Evolutionary conservation across 1,140 invertebrate species (phyloP).

Genomic region (Pteromalus puparum): DNA sequence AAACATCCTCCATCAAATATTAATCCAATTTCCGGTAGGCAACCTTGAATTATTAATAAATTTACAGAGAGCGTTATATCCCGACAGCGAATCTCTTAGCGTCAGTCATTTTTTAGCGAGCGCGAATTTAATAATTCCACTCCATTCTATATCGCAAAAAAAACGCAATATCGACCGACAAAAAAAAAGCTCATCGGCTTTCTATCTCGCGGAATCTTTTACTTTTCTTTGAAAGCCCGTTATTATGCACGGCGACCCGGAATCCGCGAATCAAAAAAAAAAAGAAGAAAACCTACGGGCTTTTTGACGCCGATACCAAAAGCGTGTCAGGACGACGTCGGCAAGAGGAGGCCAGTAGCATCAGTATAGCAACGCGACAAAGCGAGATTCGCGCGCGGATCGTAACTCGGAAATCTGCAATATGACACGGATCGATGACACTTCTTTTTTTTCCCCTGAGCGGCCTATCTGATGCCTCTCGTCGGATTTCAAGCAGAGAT

Average conservation of each 20-base stretch:
- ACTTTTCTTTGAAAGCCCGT: neutral
- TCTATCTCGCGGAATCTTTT: neutral
- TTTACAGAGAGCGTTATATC: neutral
- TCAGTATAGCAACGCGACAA: neutral
- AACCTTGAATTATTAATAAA: neutral
- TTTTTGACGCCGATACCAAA: neutral
- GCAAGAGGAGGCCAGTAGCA: neutral
- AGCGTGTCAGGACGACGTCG: conserved; percentile 7
- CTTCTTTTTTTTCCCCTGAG: neutral
- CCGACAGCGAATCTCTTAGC: neutral
- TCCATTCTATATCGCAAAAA: neutral
- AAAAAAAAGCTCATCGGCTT: neutral
- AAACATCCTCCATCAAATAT: neutral
- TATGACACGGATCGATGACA: conserved; percentile 19
- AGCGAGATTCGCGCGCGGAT: neutral
- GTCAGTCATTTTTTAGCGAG: no score
- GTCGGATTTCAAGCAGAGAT: conserved; percentile 3
- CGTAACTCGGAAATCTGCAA: conserved; percentile 20
- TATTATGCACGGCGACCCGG: conserved; percentile 1
- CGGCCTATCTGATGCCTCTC: neutral
- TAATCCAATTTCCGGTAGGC: neutral
- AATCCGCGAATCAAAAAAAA: neutral
- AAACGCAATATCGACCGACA: neutral
- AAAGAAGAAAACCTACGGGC: neutral
- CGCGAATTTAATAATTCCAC: neutral